A percentile compares a stretch with the other conserved stretches of the same genome.
phyloP scores from a whole-genome alignment of 2,797 vertebrate genomes.

The Spondyliosoma cantharus region DNA sequence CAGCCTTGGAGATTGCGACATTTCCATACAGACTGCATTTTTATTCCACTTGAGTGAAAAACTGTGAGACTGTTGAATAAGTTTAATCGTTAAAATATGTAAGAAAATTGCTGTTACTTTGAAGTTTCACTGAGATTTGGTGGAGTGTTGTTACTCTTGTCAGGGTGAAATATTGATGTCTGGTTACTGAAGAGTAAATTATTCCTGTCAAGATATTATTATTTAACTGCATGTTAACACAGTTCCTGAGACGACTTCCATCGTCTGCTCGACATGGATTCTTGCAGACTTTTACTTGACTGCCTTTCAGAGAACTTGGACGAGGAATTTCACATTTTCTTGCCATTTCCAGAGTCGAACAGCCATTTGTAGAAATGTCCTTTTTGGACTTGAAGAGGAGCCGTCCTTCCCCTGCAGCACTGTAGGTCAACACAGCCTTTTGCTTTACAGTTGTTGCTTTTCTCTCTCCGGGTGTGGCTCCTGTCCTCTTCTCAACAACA shows the following conservation, averaged over 20 bases:
- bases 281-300: background rate
- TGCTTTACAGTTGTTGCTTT: background rate
- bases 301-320: constrained; percentile 13
- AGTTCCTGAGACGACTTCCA: background rate
- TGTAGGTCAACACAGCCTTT: background rate
- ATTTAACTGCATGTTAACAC: constrained; percentile 13
- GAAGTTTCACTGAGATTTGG: constrained; percentile 2
- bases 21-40: constrained; percentile 36
- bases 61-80: constrained; percentile 9
- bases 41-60: constrained; percentile 5
- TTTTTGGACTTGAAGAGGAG: background rate
- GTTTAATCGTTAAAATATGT: constrained; percentile 32
- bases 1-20: constrained; percentile 40
- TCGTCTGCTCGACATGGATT: constrained; percentile 8
- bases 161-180: constrained; percentile 21
- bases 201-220: constrained; percentile 18
- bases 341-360: background rate
- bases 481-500: background rate
- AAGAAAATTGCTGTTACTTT: constrained; percentile 22
- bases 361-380: background rate
- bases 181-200: constrained; percentile 22
- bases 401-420: background rate
- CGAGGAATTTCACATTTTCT: background rate
- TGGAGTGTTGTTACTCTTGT: constrained; percentile 1
- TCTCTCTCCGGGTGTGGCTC: background rate